Percentiles rank a stretch among this genome's conserved stretches.
These are phyloP conservation scores for Drosophila kokeensis DNA, from an alignment of 2,888 invertebrate genomes.

Conservation along the genomic window DNA sequence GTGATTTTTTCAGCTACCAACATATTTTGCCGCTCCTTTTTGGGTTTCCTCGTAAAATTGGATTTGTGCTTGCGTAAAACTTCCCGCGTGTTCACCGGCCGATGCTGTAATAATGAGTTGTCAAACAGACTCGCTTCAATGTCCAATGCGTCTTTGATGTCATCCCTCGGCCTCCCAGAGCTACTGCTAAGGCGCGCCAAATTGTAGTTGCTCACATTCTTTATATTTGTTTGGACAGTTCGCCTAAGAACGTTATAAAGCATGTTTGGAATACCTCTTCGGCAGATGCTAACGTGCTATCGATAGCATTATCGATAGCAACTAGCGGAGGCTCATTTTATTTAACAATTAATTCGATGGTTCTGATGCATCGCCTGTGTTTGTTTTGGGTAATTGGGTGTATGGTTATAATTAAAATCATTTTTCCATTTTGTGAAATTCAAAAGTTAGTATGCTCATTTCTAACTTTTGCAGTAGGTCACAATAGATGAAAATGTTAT, in stretches of 20 bases:
- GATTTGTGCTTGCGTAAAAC: slow-evolving; percentile 58
- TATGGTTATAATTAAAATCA: not conserved
- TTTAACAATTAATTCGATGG: not conserved
- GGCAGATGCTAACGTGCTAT: slow-evolving; percentile 7
- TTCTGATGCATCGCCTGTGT: not conserved
- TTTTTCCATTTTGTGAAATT: not conserved
- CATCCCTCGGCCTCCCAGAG: slow-evolving; percentile 42
- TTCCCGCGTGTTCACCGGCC: slow-evolving; percentile 65
- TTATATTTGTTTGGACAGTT: slow-evolving; percentile 45
- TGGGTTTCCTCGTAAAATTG: slow-evolving; percentile 23
- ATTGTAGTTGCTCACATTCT: slow-evolving; percentile 29
- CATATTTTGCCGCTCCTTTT: not conserved
- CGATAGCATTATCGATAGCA: slow-evolving; percentile 21
- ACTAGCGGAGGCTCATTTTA: not conserved
- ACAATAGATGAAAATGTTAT: not conserved
- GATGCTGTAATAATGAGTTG: slow-evolving; percentile 67
- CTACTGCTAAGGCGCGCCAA: slow-evolving; percentile 40
- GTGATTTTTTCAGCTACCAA: not conserved
- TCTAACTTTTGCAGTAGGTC: not conserved
- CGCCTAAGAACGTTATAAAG: slow-evolving; percentile 60
- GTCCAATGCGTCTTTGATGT: slow-evolving; percentile 72
- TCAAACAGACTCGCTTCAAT: slow-evolving; percentile 80
- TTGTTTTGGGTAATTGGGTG: not conserved
- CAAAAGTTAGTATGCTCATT: not conserved
- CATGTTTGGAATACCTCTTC: slow-evolving; percentile 39